These are phyloP conservation scores for Hylaea fasciaria DNA, from an alignment of 2,888 invertebrate species.

Conservation along the genomic window DNA sequence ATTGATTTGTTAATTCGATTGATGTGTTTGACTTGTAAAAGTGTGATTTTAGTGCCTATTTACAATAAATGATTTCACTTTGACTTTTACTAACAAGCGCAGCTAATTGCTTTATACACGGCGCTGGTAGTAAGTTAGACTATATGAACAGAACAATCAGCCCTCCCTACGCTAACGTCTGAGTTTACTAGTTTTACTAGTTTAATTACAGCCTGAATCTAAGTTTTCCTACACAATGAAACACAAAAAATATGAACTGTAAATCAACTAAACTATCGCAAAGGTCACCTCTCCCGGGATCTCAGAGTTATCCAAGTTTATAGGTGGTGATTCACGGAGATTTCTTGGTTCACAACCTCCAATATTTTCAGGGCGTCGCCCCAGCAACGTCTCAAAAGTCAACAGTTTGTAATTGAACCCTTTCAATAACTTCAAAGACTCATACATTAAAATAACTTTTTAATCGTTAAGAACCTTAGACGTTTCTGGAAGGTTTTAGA, in stretches of 20 bases:
- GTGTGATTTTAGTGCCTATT: too few species aligned
- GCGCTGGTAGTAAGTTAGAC: too few species aligned
- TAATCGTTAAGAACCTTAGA: constrained; percentile 13
- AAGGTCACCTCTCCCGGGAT: constrained; percentile 16
- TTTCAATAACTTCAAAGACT: constrained; percentile 18
- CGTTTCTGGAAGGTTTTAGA: constrained; percentile 13
- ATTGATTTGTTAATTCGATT: too few species aligned
- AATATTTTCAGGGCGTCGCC: constrained; percentile 3
- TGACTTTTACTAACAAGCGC: too few species aligned
- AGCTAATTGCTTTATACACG: too few species aligned
- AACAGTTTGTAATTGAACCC: constrained; percentile 18
- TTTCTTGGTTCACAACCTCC: constrained; percentile 4
- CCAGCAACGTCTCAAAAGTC: constrained; percentile 4
- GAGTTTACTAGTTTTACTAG: too few species aligned
- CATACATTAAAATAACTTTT: constrained; percentile 16
- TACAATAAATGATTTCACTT: too few species aligned
- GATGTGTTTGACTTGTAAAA: too few species aligned
- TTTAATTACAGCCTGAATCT: too few species aligned
- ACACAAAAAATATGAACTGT: neutral
- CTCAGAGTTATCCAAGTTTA: constrained; percentile 15
- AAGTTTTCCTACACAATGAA: too few species aligned
- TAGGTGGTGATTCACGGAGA: neutral
- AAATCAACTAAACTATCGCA: constrained; percentile 16
- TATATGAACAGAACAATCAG: too few species aligned
- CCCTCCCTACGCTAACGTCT: too few species aligned